Evolutionary conservation across 2,797 vertebrate species (phyloP).

Genomic region (Alosa sapidissima): DNA sequence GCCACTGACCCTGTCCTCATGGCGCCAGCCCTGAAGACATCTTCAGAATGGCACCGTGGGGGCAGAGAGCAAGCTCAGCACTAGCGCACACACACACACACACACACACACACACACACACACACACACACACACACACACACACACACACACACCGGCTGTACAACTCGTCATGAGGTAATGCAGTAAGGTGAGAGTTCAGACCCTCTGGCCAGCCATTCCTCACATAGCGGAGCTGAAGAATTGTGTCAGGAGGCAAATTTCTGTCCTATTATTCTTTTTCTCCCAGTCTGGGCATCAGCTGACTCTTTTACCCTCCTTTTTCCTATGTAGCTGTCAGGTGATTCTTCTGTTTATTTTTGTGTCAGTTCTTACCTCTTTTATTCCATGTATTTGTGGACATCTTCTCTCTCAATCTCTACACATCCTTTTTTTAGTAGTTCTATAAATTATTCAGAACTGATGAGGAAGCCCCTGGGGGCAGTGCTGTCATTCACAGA

Average conservation of each 20-base stretch:
- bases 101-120: background rate
- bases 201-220: background rate
- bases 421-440: slow-evolving; percentile 60
- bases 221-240: background rate
- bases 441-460: slow-evolving; percentile 71
- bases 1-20: slow-evolving; percentile 38
- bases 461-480: slow-evolving; percentile 55
- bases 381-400: background rate
- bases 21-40: slow-evolving; percentile 37
- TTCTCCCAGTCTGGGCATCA: background rate
- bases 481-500: slow-evolving; percentile 48
- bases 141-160: background rate
- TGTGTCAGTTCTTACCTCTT: background rate
- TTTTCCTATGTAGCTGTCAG: background rate
- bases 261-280: background rate
- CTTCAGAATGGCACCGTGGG: slow-evolving; percentile 34
- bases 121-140: background rate
- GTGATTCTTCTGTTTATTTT: background rate
- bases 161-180: background rate
- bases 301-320: background rate
- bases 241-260: background rate
- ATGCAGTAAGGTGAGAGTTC: background rate
- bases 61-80: slow-evolving; percentile 22
- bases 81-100: background rate
- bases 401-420: background rate